Base-by-base conservation (phyloP, 1,140 invertebrate genomes). In the Dinoponera quadriceps region DNA sequence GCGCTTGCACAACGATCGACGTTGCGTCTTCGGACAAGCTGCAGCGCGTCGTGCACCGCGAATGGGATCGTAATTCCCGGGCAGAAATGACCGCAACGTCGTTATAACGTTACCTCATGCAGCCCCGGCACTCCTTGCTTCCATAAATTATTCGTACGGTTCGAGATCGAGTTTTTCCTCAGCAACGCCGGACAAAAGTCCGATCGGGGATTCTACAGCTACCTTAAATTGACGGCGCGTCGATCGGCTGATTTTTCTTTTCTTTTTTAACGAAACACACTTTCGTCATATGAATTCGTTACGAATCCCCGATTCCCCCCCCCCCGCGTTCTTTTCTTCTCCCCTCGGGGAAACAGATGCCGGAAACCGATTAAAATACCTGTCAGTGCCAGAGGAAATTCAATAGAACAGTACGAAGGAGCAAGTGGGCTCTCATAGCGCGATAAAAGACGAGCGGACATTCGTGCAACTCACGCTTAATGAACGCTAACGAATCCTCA, bases 81-180 rank as follows among this genome's bases (percentile, higher is more conserved):
- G 54, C 22, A 80, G 44, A 74, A 82, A 62, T 48, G 20, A 83
- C 33, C 25, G 33, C 7, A 44, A 11, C 33, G 22, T 48, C 54
- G 73, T 84, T 84, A 86, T 73, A 69, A 75, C 49, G 51, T 86
- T 85, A 60, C 55, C 22, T 77, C 71, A 77, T 18, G 18, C 20
- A 48, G 18, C 7, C 16, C 7, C 18, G 44, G 14, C 20, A 29
- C 33, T 69, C 33, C 33, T 78, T 29, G 25, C 14, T 14, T 69
- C n/a, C 22, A 55, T 22, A 48, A 48, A 59, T 80, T 48, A 33
- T 20, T 20, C 9, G 7, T 25, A 5, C 51, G 14, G 57, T 81
- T 18, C 20, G 5, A 2, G 20, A 20, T 69, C 38, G n/a, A 66
- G 33, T 9, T 20, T 77, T 44, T 5, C 38, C 11, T 44, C 7